Percentiles rank a stretch among this genome's conserved stretches.
These are phyloP conservation scores for Tenthredo scrophulariae DNA, from an alignment of 2,888 invertebrate species.

Conservation along the genomic window DNA sequence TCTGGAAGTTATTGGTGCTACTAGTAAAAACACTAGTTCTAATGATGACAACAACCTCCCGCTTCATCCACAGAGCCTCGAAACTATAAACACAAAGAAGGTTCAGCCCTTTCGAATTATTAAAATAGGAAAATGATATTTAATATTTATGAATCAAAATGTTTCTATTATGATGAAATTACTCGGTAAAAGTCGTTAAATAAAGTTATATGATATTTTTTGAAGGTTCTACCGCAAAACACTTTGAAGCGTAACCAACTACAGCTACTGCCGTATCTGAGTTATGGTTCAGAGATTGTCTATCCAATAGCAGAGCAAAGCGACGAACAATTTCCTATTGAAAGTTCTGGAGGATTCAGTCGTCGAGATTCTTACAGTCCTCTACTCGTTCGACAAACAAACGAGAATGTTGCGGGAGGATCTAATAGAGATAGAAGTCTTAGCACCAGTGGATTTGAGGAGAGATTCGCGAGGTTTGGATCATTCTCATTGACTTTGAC, in stretches of 20 bases:
- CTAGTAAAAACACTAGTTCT: conserved; percentile 71
- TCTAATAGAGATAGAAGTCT: conserved; percentile 72
- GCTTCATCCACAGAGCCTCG: conserved; percentile 91
- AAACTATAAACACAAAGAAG: conserved; percentile 82
- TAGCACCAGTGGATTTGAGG: conserved; percentile 71
- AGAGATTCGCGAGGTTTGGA: conserved; percentile 72
- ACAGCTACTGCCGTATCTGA: conserved; percentile 77
- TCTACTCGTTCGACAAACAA: conserved; percentile 68
- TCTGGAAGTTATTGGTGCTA: conserved; percentile 75
- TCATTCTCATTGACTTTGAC: neutral
- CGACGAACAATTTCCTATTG: conserved; percentile 82
- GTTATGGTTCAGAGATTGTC: conserved; percentile 87
- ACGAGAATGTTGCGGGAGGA: conserved; percentile 62
- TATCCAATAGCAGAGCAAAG: conserved; percentile 93
- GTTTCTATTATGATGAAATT: neutral
- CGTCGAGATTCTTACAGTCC: conserved; percentile 72
- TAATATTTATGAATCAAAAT: neutral
- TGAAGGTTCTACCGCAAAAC: conserved; percentile 73
- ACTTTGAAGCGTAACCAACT: conserved; percentile 75
- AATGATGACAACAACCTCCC: conserved; percentile 82
- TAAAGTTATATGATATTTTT: conserved; percentile 48
- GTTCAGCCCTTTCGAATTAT: conserved; percentile 57
- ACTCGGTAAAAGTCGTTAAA: neutral
- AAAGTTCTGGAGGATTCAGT: conserved; percentile 72
- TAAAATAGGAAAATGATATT: neutral